These are phyloP conservation scores for Uloborus diversus DNA, from an alignment of 1,140 invertebrate species.

Conservation along the genomic window DNA sequence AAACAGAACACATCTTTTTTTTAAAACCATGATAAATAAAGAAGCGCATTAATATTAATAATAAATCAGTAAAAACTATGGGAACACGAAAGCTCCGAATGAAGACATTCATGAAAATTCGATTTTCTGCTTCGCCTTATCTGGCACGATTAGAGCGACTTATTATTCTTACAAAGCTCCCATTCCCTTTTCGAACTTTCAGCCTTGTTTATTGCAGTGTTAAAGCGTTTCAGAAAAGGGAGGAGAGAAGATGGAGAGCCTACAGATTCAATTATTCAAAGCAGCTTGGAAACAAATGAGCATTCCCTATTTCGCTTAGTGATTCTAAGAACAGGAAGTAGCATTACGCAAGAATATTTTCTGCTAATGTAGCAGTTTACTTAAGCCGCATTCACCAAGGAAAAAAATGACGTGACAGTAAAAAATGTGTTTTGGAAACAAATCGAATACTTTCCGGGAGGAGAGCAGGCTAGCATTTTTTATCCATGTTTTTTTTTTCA, in stretches of 20 bases:
- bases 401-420: no score
- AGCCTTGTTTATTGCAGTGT: no score
- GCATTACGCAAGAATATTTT: not conserved
- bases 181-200: no score
- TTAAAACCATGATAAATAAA: constrained; percentile 18
- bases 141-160: constrained; percentile 13
- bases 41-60: constrained; percentile 27
- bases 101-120: constrained; percentile 13
- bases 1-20: no score
- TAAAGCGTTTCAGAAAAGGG: constrained; percentile 1
- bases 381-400: not conserved
- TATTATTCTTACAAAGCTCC: constrained; percentile 15
- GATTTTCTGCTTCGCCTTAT: constrained; percentile 7
- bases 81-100: not conserved
- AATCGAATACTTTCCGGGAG: no score
- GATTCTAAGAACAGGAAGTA: constrained; percentile 28
- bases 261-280: constrained; percentile 31
- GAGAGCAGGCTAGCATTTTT: no score
- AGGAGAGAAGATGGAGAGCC: not conserved
- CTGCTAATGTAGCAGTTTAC: constrained; percentile 12
- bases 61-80: constrained; percentile 8
- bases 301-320: constrained; percentile 17
- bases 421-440: no score
- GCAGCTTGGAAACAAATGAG: constrained; percentile 24
- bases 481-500: no score